Evolutionary conservation across 2,113 vertebrate species (phyloP).

Genomic region (Beaufortia kweichowensis): DNA sequence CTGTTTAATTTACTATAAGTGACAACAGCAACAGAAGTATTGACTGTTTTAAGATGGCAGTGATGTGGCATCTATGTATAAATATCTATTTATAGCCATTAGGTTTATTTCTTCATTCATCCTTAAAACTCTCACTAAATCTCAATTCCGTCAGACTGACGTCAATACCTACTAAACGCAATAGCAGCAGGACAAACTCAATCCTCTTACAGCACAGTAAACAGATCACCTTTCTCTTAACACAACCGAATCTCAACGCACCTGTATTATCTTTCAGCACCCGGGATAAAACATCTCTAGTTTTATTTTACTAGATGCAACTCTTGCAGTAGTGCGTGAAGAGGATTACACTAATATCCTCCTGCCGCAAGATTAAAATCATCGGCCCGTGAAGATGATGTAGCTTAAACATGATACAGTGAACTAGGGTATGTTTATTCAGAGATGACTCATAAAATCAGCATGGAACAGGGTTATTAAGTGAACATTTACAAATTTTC

Average conservation of each 20-base stretch:
- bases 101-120: too few relatives aligned
- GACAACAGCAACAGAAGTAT: too few relatives aligned
- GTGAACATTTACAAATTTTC: neutral
- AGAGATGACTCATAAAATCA: constrained; percentile 1
- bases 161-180: neutral
- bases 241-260: neutral
- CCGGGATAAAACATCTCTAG: neutral
- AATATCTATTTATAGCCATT: too few relatives aligned
- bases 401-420: neutral
- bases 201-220: constrained; percentile 9
- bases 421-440: constrained; percentile 5
- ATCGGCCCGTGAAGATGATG: constrained; percentile 21
- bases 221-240: constrained; percentile 29
- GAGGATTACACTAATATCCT: constrained; percentile 24
- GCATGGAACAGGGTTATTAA: constrained; percentile 4
- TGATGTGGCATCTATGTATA: too few relatives aligned
- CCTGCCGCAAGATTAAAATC: constrained; percentile 10
- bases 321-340: neutral
- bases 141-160: constrained; percentile 16
- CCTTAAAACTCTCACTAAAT: too few relatives aligned
- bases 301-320: constrained; percentile 4
- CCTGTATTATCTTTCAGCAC: neutral
- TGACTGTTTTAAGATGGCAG: too few relatives aligned
- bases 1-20: too few relatives aligned
- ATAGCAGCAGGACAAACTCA: constrained; percentile 17